A percentile compares a stretch with the other conserved stretches of the same genome.
Conservation (phyloP, 2,113 vertebrate genomes). For the Eonycteris spelaea region DNA sequence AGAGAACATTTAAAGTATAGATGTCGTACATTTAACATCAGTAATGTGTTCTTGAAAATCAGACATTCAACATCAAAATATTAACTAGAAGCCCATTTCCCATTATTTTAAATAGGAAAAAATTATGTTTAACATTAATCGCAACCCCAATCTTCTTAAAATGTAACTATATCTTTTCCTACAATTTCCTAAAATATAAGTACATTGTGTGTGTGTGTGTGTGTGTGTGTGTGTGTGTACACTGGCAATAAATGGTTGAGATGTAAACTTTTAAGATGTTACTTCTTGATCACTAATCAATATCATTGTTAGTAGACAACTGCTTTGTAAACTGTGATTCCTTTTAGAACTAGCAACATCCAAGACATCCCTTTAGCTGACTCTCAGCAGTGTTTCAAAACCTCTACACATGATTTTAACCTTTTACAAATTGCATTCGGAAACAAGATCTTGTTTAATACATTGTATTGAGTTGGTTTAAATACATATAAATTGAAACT, state of each 20-base stretch:
- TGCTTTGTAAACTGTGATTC: not conserved
- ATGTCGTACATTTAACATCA: not conserved
- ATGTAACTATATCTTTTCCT: not conserved
- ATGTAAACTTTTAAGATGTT: constrained; percentile 24
- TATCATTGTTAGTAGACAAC: not conserved
- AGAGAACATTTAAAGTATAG: not conserved
- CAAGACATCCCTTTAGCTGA: not conserved
- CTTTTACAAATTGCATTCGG: not conserved
- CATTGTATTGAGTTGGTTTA: not conserved
- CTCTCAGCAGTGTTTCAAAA: constrained; percentile 25
- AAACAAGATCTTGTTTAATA: not conserved
- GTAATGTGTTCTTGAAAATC: constrained; percentile 1
- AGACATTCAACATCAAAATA: not conserved
- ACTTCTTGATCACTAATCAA: not conserved
- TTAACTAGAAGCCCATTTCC: not conserved
- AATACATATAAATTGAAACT: not conserved
- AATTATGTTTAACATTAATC: not conserved
- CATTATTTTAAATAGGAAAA: constrained; percentile 31
- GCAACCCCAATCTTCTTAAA: constrained; percentile 31
- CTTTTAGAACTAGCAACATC: not conserved
- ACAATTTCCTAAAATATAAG: not conserved
- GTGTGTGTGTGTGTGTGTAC: not conserved
- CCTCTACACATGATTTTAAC: not conserved
- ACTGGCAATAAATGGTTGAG: not conserved
- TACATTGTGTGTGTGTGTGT: not conserved